phyloP scores from a whole-genome alignment of 2,888 invertebrate species.

The Phanerotoma sp. region DNA sequence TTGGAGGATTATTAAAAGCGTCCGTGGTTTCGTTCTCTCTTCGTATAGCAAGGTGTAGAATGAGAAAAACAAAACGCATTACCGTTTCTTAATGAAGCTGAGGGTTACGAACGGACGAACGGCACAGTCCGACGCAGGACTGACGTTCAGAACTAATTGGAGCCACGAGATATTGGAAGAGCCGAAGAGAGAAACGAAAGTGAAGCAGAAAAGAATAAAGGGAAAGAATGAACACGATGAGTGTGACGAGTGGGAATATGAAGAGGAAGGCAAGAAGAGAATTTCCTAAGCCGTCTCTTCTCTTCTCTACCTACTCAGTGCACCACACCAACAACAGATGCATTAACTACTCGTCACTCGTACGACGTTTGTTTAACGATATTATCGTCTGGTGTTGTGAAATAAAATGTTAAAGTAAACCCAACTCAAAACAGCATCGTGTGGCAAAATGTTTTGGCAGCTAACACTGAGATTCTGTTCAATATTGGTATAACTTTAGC shows the following conservation, averaged over 20 bases:
- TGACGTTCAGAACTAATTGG: conserved; percentile 56
- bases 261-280: conserved; percentile 6
- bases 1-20: conserved; percentile 30
- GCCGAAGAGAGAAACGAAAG: conserved; percentile 25
- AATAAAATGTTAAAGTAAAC: neutral
- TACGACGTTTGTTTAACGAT: conserved; percentile 13
- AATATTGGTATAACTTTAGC: no score
- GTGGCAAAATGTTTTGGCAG: no score
- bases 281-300: conserved; percentile 5
- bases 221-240: conserved; percentile 27
- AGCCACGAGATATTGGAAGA: conserved; percentile 54
- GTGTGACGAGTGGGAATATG: conserved; percentile 30
- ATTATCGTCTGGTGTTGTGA: neutral
- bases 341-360: neutral
- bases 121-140: conserved; percentile 37
- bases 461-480: no score
- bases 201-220: conserved; percentile 33
- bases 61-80: conserved; percentile 57
- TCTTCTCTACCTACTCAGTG: neutral
- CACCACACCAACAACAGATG: neutral
- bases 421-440: no score
- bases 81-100: conserved; percentile 58
- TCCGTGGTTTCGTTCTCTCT: conserved; percentile 39
- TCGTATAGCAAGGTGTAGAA: conserved; percentile 35
- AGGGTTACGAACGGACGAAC: conserved; percentile 48